phyloP scores from a whole-genome alignment of 2,888 invertebrate genomes.

The Kryphioiulus occultus region DNA sequence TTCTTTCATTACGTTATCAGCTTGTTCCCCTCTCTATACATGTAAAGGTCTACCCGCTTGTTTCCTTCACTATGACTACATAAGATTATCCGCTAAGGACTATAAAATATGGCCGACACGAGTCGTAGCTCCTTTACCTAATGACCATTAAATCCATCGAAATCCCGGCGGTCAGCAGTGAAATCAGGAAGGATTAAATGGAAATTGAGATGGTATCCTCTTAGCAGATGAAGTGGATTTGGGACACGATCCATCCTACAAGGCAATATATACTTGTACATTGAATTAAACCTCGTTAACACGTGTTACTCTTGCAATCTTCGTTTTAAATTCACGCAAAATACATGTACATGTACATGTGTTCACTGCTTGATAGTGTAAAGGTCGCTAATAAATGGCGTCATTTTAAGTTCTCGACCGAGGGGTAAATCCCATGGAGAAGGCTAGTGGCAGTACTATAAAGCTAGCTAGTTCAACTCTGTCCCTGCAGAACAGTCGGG shows the following conservation, averaged over 20 bases:
- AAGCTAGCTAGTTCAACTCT: no score
- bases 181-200: conserved; percentile 14
- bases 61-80: neutral
- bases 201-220: conserved; percentile 16
- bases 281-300: neutral
- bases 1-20: neutral
- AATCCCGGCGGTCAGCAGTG: conserved; percentile 23
- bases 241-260: neutral
- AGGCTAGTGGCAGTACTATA: no score
- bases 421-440: no score
- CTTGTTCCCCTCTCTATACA: neutral
- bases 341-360: no score
- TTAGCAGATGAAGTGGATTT: conserved; percentile 23
- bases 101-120: conserved; percentile 7
- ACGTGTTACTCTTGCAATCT: neutral
- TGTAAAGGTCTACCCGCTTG: neutral
- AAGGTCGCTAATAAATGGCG: no score
- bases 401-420: no score
- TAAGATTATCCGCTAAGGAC: neutral
- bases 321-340: no score
- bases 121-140: conserved; percentile 9
- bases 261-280: neutral
- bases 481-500: no score
- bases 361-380: no score
- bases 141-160: conserved; percentile 13